phyloP scores from a whole-genome alignment of 2,797 vertebrate species.

The Phalanger gymnotis region DNA sequence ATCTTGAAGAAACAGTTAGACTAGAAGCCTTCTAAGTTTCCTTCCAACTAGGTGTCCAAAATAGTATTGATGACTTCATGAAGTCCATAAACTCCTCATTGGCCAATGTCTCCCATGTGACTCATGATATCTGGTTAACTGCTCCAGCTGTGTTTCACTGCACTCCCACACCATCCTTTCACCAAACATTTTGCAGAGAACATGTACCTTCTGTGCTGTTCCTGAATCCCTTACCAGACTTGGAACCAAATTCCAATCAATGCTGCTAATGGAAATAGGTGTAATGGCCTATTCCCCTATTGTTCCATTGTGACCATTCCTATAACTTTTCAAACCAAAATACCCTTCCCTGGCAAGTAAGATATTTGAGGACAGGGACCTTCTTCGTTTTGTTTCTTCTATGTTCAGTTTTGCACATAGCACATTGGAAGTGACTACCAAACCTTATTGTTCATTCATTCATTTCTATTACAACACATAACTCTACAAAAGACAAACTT shows the following conservation, averaged over 20 bases:
- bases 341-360: not conserved
- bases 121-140: not conserved
- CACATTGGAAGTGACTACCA: not conserved
- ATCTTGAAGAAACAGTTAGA: not conserved
- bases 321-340: not conserved
- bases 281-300: not conserved
- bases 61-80: not conserved
- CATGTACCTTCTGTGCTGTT: not conserved
- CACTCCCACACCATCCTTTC: not conserved
- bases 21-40: not conserved
- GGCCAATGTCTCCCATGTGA: not conserved
- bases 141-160: not conserved
- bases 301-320: not conserved
- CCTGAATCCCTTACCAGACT: not conserved
- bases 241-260: not conserved
- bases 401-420: not conserved
- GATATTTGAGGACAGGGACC: not conserved
- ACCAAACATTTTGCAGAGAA: not conserved
- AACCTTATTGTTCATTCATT: not conserved
- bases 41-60: not conserved
- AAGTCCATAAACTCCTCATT: not conserved
- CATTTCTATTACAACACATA: not conserved
- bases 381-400: not conserved
- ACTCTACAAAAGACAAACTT: not conserved
- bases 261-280: not conserved